phyloP scores from a whole-genome alignment of 2,113 vertebrate genomes.

The Zosterops japonicus region DNA sequence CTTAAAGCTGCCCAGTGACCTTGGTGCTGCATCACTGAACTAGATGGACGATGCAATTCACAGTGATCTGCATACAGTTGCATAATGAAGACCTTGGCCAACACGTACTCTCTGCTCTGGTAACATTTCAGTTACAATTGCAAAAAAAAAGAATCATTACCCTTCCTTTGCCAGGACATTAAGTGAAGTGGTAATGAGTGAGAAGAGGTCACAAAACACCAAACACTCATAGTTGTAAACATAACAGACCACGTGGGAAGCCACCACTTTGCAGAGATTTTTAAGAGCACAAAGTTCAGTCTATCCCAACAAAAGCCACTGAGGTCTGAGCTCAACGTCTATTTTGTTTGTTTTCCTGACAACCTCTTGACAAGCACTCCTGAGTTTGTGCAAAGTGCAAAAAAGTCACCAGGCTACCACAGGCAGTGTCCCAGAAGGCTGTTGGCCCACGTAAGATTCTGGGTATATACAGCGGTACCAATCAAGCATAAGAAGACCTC shows the following conservation, averaged over 20 bases:
- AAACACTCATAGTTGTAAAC: background rate
- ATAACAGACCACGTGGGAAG: background rate
- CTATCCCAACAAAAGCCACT: background rate
- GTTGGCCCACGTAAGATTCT: background rate
- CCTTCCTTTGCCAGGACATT: background rate
- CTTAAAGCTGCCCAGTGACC: slow-evolving; percentile 24
- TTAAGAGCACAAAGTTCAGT: background rate
- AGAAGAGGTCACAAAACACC: background rate
- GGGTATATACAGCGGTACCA: background rate
- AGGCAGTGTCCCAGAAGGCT: background rate
- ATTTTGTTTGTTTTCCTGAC: background rate
- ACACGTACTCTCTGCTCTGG: background rate
- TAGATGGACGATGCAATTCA: slow-evolving; percentile 13
- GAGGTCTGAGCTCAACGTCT: background rate
- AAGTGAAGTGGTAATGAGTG: background rate
- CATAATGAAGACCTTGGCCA: slow-evolving; percentile 26
- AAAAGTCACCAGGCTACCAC: background rate
- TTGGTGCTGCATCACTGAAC: slow-evolving; percentile 28
- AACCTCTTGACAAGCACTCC: background rate
- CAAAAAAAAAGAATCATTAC: background rate
- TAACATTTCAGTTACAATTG: background rate
- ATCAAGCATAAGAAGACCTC: background rate
- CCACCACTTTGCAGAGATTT: background rate
- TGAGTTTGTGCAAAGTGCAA: background rate
- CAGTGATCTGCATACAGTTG: slow-evolving; percentile 16